Evolutionary conservation across 1,140 invertebrate genomes (phyloP), one percentile per base, ranked within the genome.

Genomic region (Drosophila trapezifrons): DNA sequence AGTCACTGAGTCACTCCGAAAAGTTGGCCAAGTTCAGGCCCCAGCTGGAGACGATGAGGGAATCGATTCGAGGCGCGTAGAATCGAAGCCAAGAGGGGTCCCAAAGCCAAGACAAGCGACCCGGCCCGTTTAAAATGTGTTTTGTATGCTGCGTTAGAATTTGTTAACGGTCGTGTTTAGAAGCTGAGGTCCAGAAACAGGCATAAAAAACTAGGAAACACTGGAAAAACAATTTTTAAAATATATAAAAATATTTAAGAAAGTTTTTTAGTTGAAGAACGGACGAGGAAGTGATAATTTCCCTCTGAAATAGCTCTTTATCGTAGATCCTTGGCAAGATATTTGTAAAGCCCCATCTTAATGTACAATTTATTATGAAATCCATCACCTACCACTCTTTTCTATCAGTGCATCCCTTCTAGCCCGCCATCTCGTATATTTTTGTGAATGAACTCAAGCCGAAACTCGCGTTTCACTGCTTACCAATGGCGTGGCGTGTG

Each of bases 11-110:
- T 84, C 80, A 89, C 42, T 56, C 42, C 37, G 47, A 58, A 59
- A 83, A 69, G 71, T 87, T 87, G 84, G 83, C 83, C 83, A 87
- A 87, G 83, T 87, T 87, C 83, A 89, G 47, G 42, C 80, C 84
- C 27, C 83, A 87, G 83, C 84, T 89, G 80, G 83, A 89, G 83
- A 56, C 66, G 45, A 35, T 17, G 75, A 70, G 55, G 52, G 32
- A 52, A 40, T 37, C 58, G 32, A 60, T 37, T 54, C 15, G 29
- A 47, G 45, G 45, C 13, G 20, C 45, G 45, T 46, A 46, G 43
- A 58, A 46, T 60, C 57, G 45, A 51, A 25, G 27, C 18, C 18
- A 6, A 67, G 71, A 49, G 9, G 47, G 56, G 15, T 42, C 59
- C 29, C 46, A 57, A 32, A 38, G 51, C 38, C 15, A 45, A 45